Evolutionary conservation across 2,888 invertebrate species (phyloP).

Genomic region (Pantelozetes paolii): DNA sequence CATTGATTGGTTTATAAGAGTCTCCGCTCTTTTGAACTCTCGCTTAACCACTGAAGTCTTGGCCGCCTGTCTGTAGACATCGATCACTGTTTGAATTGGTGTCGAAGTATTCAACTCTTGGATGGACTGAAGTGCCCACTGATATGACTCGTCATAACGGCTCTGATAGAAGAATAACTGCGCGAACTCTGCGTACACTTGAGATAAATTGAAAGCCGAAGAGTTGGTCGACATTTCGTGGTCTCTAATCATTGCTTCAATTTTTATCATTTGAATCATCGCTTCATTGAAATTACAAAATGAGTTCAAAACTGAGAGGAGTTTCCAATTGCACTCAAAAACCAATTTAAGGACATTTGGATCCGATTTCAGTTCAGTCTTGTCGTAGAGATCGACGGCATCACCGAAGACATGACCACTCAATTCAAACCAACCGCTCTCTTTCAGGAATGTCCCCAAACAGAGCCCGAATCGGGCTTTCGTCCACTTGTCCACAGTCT

Average conservation of each 20-base stretch:
- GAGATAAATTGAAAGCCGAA: constrained; percentile 55
- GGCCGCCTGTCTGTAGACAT: constrained; percentile 77
- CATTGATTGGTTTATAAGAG: constrained; percentile 76
- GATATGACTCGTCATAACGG: constrained; percentile 72
- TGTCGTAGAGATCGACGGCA: neutral
- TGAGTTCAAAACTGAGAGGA: constrained; percentile 12
- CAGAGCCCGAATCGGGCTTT: neutral
- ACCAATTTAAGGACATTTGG: neutral
- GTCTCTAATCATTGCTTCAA: neutral
- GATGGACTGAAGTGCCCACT: constrained; percentile 73
- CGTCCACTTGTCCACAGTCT: neutral
- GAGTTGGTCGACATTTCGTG: neutral
- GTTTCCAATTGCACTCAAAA: constrained; percentile 15
- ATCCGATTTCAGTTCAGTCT: neutral
- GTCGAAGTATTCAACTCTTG: constrained; percentile 57
- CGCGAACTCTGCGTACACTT: constrained; percentile 76
- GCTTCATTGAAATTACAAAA: constrained; percentile 24
- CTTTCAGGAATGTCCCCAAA: constrained; percentile 9
- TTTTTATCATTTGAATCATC: neutral
- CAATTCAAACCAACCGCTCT: constrained; percentile 28
- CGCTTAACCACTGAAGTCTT: constrained; percentile 86
- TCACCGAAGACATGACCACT: neutral
- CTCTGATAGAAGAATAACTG: constrained; percentile 75
- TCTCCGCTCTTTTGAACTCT: constrained; percentile 72
- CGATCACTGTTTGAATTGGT: constrained; percentile 59